Percentiles rank a stretch among this genome's conserved stretches.
phyloP scores from a whole-genome alignment of 1,140 invertebrate genomes.

The Druon quercuslanigerum region DNA sequence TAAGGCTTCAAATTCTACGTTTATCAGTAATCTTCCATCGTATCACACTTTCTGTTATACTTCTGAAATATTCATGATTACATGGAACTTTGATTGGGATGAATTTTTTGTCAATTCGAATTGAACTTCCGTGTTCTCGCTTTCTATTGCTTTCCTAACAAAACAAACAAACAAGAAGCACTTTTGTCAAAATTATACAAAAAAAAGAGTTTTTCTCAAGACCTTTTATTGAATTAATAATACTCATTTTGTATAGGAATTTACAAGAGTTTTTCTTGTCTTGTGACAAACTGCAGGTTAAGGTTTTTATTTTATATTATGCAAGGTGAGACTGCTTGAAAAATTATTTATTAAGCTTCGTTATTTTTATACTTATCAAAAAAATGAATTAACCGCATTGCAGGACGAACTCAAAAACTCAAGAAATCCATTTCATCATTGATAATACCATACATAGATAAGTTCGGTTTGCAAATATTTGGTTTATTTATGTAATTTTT shows the following conservation, averaged over 20 bases:
- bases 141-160: not conserved
- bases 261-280: conserved; percentile 12
- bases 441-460: not conserved
- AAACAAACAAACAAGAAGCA: not conserved
- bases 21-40: conserved; percentile 15
- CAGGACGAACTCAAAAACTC: not conserved
- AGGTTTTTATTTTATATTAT: conserved; percentile 41
- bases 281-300: not conserved
- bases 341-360: conserved; percentile 30
- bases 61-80: not conserved
- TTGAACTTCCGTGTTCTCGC: not conserved
- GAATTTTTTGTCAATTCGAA: not conserved
- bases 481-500: conserved; percentile 15
- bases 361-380: not conserved
- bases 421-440: not conserved
- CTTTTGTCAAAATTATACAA: not conserved
- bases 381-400: conserved; percentile 20
- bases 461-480: not conserved
- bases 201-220: not conserved
- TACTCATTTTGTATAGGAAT: conserved; percentile 10
- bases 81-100: not conserved
- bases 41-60: conserved; percentile 11
- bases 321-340: conserved; percentile 51
- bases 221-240: not conserved
- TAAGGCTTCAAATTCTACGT: conserved; percentile 18